Percentiles rank a stretch among this genome's conserved stretches.
phyloP scores from a whole-genome alignment of 2,797 vertebrate species.

The Synanceia verrucosa region DNA sequence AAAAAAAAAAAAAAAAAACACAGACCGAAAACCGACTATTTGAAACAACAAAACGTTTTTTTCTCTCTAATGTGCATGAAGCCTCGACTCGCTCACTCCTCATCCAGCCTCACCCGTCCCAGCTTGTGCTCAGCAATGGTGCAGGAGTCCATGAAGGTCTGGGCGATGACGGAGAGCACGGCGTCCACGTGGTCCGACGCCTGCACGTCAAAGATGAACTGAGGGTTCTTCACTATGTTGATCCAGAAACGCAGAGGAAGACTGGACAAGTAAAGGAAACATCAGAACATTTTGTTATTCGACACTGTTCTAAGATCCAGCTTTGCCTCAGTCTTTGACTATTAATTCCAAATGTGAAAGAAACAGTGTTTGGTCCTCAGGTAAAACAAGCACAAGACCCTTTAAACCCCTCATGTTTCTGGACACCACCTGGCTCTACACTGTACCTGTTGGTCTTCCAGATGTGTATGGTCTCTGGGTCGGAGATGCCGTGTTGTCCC shows the following conservation, averaged over 20 bases:
- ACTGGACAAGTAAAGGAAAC: constrained; percentile 68
- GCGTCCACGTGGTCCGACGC: constrained; percentile 95
- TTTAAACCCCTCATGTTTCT: neutral
- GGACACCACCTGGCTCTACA: neutral
- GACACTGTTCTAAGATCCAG: neutral
- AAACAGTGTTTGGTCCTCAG: neutral
- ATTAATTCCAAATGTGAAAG: neutral
- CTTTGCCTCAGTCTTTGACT: neutral
- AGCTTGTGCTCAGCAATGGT: constrained; percentile 97
- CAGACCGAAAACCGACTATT: neutral
- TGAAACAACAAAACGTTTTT: neutral
- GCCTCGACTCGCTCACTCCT: neutral
- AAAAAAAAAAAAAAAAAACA: too few species aligned
- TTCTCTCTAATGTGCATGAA: neutral
- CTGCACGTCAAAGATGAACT: constrained; percentile 98
- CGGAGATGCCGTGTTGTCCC: constrained; percentile 87
- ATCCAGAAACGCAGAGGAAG: constrained; percentile 98
- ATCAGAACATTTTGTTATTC: too few species aligned
- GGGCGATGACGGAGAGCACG: constrained; percentile 94
- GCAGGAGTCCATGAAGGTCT: constrained; percentile 99
- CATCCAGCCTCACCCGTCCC: constrained; percentile 87
- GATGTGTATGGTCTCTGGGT: constrained; percentile 96
- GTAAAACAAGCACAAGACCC: neutral
- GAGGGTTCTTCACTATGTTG: constrained; percentile 98
- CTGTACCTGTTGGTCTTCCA: constrained; percentile 98